Conservation (phyloP, 1,140 invertebrate species). For the Trichoplusia ni region DNA sequence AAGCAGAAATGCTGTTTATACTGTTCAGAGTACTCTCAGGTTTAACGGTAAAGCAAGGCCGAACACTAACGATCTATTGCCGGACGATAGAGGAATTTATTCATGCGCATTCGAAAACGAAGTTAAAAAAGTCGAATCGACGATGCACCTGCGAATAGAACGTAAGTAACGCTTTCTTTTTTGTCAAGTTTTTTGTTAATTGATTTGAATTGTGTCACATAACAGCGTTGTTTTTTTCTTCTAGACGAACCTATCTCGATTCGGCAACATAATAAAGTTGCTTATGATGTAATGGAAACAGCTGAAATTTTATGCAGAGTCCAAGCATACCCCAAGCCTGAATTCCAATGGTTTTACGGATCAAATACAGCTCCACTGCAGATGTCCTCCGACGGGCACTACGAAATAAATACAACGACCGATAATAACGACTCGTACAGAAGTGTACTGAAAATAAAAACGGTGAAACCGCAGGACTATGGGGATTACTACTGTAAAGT, state of each 20-base stretch:
- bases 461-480: conserved; percentile 90
- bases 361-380: conserved; percentile 87
- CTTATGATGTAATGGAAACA: conserved; percentile 91
- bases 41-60: conserved; percentile 90
- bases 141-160: conserved; percentile 94
- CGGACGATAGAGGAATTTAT: conserved; percentile 92
- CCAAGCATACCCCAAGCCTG: conserved; percentile 94
- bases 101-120: conserved; percentile 95
- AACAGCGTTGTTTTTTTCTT: conserved; percentile 54
- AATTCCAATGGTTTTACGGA: conserved; percentile 95
- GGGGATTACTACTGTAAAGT: conserved; percentile 95
- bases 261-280: conserved; percentile 93
- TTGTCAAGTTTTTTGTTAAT: no score
- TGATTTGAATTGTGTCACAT: neutral
- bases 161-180: no score
- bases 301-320: conserved; percentile 94
- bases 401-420: conserved; percentile 90
- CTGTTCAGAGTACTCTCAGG: conserved; percentile 91
- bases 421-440: conserved; percentile 93
- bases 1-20: conserved; percentile 88
- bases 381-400: conserved; percentile 91
- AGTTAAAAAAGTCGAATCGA: conserved; percentile 91
- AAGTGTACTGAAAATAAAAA: conserved; percentile 89
- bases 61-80: conserved; percentile 88
- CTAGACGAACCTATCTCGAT: conserved; percentile 92